A percentile compares a stretch with the other conserved stretches of the same genome.
Evolutionary conservation across 2,888 invertebrate species (phyloP).

Genomic region (Syritta pipiens): DNA sequence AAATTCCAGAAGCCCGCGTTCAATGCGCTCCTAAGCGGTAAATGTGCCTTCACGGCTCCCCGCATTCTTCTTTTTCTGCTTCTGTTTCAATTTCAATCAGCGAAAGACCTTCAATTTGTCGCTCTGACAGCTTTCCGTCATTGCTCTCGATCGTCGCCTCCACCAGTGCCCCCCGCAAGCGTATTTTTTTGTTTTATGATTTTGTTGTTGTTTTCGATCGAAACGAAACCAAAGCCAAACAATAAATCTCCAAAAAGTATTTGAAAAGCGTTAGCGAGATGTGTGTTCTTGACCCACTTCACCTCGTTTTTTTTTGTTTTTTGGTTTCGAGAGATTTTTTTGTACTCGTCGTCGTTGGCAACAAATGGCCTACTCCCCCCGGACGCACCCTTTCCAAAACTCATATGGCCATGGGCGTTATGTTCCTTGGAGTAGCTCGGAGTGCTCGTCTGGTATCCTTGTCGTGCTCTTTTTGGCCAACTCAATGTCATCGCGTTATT

Average conservation of each 20-base stretch:
- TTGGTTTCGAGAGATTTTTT: slow-evolving; percentile 39
- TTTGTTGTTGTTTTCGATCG: background rate
- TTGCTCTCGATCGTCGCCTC: slow-evolving; percentile 15
- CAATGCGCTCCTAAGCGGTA: no score
- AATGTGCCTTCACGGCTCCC: no score
- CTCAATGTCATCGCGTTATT: slow-evolving; percentile 48
- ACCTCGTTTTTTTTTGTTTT: slow-evolving; percentile 33
- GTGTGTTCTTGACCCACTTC: slow-evolving; percentile 66
- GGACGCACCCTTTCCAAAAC: background rate
- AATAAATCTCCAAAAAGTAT: slow-evolving; percentile 46
- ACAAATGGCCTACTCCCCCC: slow-evolving; percentile 36
- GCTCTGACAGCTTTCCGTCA: slow-evolving; percentile 21
- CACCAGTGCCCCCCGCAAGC: background rate
- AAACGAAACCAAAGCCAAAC: slow-evolving; percentile 31
- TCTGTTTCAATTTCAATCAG: no score
- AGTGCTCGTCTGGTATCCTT: slow-evolving; percentile 18
- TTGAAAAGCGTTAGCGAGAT: slow-evolving; percentile 47
- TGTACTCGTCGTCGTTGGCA: slow-evolving; percentile 44
- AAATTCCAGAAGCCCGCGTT: no score
- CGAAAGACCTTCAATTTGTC: slow-evolving; percentile 45
- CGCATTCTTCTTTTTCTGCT: no score
- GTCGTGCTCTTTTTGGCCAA: slow-evolving; percentile 5
- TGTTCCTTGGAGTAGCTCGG: slow-evolving; percentile 1
- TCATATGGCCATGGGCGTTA: no score
- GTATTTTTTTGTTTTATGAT: slow-evolving; percentile 4